These are phyloP conservation scores for Ophion costatus DNA, from an alignment of 2,888 invertebrate genomes.

Conservation along the genomic window DNA sequence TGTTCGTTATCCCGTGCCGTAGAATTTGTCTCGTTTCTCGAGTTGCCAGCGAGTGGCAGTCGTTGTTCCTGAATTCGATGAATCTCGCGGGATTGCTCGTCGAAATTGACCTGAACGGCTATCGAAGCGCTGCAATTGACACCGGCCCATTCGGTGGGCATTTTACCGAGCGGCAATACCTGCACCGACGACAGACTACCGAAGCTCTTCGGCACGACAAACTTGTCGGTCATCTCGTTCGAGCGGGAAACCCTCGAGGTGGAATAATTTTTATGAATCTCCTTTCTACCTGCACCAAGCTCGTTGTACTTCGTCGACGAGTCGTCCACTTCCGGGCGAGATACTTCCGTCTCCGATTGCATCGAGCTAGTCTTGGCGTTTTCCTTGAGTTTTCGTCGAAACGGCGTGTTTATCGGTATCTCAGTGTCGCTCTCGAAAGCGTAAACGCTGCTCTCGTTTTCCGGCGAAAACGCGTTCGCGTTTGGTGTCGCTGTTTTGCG, in stretches of 20 bases:
- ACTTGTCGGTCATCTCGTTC: conserved; percentile 68
- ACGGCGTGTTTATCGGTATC: conserved; percentile 85
- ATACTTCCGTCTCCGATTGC: conserved; percentile 46
- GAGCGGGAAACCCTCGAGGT: conserved; percentile 9
- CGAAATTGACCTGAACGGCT: conserved; percentile 85
- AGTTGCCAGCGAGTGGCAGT: not conserved
- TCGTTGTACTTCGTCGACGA: conserved; percentile 42
- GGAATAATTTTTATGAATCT: conserved; percentile 42
- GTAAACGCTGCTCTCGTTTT: conserved; percentile 89
- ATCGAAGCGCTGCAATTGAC: conserved; percentile 84
- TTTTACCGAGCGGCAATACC: conserved; percentile 79
- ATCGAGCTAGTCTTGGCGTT: conserved; percentile 58
- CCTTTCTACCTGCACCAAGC: conserved; percentile 29
- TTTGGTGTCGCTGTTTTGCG: conserved; percentile 83
- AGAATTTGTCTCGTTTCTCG: not conserved
- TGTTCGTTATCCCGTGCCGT: conserved; percentile 4
- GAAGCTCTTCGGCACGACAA: conserved; percentile 79
- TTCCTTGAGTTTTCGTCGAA: conserved; percentile 82
- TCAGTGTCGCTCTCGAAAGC: conserved; percentile 89
- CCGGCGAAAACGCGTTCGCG: conserved; percentile 87
- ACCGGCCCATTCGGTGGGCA: conserved; percentile 80
- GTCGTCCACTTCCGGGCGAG: conserved; percentile 49
- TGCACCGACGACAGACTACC: conserved; percentile 78
- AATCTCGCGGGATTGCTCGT: conserved; percentile 78
- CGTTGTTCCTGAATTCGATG: conserved; percentile 68